Evolutionary conservation across 1,140 invertebrate genomes (phyloP).

Genomic region (Diorhabda carinulata): DNA sequence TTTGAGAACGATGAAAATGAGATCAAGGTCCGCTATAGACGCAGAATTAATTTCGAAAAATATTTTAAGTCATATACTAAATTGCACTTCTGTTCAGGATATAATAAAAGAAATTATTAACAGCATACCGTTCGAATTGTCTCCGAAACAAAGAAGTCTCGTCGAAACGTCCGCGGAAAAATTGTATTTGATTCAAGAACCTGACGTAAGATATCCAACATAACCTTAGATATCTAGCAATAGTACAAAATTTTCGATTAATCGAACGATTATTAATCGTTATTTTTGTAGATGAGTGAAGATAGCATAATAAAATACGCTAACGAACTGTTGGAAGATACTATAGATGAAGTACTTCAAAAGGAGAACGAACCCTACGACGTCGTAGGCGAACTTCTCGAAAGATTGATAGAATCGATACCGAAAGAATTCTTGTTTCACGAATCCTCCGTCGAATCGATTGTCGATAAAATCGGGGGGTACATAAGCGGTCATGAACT

Average conservation of each 20-base stretch:
- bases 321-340: constrained; percentile 32
- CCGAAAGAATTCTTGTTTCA: constrained; percentile 23
- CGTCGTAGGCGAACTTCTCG: constrained; percentile 28
- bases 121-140: constrained; percentile 31
- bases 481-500: constrained; percentile 18
- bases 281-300: constrained; percentile 20
- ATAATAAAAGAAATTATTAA: constrained; percentile 31
- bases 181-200: constrained; percentile 22
- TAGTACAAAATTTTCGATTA: not conserved
- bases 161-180: constrained; percentile 28
- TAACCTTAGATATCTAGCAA: not conserved
- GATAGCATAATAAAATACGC: constrained; percentile 23
- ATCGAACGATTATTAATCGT: constrained; percentile 8
- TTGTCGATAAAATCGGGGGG: constrained; percentile 21
- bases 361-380: constrained; percentile 23
- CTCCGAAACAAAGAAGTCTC: constrained; percentile 28
- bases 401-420: constrained; percentile 26
- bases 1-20: constrained; percentile 27
- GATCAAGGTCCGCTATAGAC: not conserved
- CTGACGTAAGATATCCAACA: constrained; percentile 8
- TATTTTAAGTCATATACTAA: constrained; percentile 27
- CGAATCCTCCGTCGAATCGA: constrained; percentile 20
- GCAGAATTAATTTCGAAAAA: constrained; percentile 24
- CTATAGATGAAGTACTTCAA: constrained; percentile 26
- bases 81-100: constrained; percentile 27